Evolutionary conservation across 2,797 vertebrate genomes (phyloP).

Genomic region (Delichon dasypus): DNA sequence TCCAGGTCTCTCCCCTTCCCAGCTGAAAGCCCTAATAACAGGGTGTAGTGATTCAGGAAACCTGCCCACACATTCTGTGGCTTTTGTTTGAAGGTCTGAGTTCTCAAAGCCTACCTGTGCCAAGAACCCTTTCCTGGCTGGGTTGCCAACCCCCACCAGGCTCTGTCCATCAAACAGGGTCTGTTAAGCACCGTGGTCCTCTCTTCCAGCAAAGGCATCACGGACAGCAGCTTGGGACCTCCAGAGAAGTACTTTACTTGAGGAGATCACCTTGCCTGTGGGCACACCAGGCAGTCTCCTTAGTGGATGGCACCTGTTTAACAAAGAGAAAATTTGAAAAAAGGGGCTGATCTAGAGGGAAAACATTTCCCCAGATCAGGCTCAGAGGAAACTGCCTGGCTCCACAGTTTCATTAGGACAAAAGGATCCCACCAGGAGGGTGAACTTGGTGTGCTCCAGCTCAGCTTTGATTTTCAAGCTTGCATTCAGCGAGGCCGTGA

Average conservation of each 20-base stretch:
- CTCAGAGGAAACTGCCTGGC: neutral
- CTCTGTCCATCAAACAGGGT: neutral
- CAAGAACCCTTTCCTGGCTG: neutral
- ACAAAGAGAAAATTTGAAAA: neutral
- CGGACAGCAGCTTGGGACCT: neutral
- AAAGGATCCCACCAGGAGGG: neutral
- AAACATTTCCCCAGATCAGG: neutral
- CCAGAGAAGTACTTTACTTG: neutral
- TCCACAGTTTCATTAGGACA: neutral
- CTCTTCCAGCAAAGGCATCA: neutral
- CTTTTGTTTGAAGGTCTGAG: conserved; percentile 52
- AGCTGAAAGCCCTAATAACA: conserved; percentile 47
- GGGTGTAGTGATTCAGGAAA: conserved; percentile 14
- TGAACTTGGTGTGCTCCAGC: neutral
- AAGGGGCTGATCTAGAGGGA: neutral
- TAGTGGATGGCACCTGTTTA: rapidly evolving
- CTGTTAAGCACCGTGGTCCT: neutral
- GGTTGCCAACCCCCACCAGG: neutral
- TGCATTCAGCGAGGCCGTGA: rapidly evolving
- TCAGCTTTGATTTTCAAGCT: neutral
- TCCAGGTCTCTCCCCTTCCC: neutral
- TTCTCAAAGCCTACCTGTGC: neutral
- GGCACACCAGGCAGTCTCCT: neutral
- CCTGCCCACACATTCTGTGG: conserved; percentile 37
- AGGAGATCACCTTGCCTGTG: neutral